phyloP scores from a whole-genome alignment of 1,140 invertebrate species.

The Dendrolimus punctatus region DNA sequence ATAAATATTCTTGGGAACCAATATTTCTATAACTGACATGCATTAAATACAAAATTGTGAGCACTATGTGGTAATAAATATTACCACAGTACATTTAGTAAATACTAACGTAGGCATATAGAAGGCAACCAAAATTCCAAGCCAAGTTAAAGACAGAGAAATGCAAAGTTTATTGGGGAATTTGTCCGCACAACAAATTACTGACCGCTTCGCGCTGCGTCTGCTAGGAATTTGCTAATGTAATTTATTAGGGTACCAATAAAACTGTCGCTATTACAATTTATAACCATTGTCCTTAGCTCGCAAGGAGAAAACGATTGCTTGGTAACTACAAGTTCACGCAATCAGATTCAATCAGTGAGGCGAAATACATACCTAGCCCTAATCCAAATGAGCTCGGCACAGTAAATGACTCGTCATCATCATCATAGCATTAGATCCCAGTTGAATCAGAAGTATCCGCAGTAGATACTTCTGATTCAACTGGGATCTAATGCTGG shows the following conservation, averaged over 20 bases:
- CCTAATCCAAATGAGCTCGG: too few relatives aligned
- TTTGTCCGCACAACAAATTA: constrained; percentile 10
- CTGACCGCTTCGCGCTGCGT: constrained; percentile 10
- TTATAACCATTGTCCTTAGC: constrained; percentile 32
- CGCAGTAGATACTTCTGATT: too few relatives aligned
- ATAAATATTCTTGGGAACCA: too few relatives aligned
- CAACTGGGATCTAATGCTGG: too few relatives aligned
- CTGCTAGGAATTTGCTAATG: constrained; percentile 31
- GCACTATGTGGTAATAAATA: background rate
- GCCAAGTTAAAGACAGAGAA: background rate
- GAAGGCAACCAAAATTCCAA: too few relatives aligned
- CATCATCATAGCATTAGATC: too few relatives aligned
- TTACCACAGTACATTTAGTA: too few relatives aligned
- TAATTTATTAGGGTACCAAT: constrained; percentile 51
- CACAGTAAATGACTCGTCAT: too few relatives aligned
- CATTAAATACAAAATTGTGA: background rate
- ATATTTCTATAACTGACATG: too few relatives aligned
- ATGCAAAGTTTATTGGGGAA: constrained; percentile 11
- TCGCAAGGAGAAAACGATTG: constrained; percentile 10
- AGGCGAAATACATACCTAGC: background rate
- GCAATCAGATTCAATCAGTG: background rate
- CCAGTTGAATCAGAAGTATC: too few relatives aligned
- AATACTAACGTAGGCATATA: too few relatives aligned
- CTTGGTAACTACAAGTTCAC: constrained; percentile 12
- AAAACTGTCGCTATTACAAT: constrained; percentile 44